A percentile compares a stretch with the other conserved stretches of the same genome.
These are phyloP conservation scores for Parus major DNA, from an alignment of 2,113 vertebrate genomes.

Conservation along the genomic window DNA sequence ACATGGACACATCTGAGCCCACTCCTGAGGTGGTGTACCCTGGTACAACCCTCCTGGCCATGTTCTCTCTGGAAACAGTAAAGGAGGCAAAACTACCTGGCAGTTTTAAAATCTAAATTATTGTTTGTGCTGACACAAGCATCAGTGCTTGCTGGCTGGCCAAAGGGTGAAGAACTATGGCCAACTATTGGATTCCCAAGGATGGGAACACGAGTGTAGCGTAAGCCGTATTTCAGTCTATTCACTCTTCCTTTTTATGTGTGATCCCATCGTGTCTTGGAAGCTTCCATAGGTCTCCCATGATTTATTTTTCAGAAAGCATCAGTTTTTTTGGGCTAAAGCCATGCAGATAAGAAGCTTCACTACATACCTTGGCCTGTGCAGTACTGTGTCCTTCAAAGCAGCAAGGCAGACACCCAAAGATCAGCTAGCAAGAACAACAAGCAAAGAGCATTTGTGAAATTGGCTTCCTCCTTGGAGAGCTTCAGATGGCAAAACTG, in stretches of 20 bases:
- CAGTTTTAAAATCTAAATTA: background rate
- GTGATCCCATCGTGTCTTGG: background rate
- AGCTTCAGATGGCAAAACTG: background rate
- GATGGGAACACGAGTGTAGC: background rate
- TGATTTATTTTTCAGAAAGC: background rate
- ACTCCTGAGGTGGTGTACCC: background rate
- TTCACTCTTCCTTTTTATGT: background rate
- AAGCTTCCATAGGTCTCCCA: background rate
- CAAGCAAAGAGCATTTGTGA: background rate
- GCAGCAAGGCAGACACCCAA: background rate
- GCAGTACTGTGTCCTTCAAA: background rate
- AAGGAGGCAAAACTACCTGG: background rate
- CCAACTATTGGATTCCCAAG: background rate
- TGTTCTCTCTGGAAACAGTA: background rate
- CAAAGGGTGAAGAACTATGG: too few relatives aligned
- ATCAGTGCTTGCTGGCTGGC: background rate
- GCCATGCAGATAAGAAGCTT: background rate
- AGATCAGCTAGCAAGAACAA: background rate
- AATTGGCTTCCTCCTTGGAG: background rate
- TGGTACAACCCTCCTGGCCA: background rate
- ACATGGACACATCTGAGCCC: accelerated
- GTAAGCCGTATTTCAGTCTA: background rate
- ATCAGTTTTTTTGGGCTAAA: background rate
- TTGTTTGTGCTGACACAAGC: background rate
- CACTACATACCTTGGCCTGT: background rate